phyloP scores from a whole-genome alignment of 2,113 vertebrate genomes.

The Todiramphus saurophagus region DNA sequence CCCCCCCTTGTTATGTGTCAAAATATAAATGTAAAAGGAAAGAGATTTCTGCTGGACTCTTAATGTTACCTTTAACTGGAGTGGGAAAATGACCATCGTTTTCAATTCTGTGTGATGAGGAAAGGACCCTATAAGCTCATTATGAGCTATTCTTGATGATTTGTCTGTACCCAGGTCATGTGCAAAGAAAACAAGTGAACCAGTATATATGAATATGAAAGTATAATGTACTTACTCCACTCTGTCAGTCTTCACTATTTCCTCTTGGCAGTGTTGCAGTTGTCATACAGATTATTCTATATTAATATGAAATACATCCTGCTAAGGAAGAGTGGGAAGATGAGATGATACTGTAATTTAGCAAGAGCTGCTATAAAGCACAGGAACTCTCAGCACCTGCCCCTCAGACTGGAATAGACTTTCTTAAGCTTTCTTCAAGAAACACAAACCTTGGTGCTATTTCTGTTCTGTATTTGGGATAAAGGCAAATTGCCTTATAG shows the following conservation, averaged over 20 bases:
- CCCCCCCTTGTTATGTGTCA: neutral
- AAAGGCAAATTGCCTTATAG: conserved; percentile 4
- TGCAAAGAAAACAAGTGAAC: neutral
- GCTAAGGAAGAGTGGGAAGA: neutral
- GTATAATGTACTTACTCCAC: neutral
- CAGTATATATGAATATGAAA: neutral
- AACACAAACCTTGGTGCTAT: neutral
- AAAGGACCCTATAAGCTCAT: neutral
- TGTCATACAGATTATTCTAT: neutral
- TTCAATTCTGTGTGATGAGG: neutral
- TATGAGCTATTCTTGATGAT: neutral
- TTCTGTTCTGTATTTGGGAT: neutral
- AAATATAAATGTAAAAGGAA: neutral
- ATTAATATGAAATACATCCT: neutral
- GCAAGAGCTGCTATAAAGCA: neutral
- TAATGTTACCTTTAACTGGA: neutral
- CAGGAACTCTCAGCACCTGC: conserved; percentile 15
- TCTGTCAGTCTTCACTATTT: neutral
- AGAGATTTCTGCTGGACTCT: neutral
- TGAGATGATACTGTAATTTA: conserved; percentile 14
- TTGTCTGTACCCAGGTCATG: neutral
- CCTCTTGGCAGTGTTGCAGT: neutral
- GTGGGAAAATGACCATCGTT: neutral
- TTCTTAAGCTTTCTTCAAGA: neutral
- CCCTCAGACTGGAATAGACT: neutral